Conservation (phyloP, 2,888 invertebrate genomes). For the Choreutis nemorana region DNA sequence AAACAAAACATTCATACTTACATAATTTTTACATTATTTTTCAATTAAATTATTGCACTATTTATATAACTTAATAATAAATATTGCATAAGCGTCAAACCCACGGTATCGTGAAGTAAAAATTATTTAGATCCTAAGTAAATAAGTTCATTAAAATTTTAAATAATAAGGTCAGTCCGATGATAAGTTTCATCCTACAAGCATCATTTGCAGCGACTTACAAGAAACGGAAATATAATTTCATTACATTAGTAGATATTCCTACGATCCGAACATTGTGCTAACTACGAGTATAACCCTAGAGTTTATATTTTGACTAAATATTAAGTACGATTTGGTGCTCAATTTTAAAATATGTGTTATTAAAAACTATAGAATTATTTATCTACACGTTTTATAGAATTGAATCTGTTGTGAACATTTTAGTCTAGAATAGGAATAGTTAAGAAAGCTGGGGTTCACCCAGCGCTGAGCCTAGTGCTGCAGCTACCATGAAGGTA, state of each 20-base stretch:
- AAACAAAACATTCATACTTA: conserved; percentile 50
- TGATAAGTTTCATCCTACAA: conserved; percentile 46
- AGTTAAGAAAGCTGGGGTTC: too few species aligned
- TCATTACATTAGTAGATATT: conserved; percentile 26
- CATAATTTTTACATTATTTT: conserved; percentile 59
- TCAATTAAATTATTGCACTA: conserved; percentile 65
- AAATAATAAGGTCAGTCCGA: conserved; percentile 55
- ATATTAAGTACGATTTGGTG: conserved; percentile 67
- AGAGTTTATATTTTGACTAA: conserved; percentile 55
- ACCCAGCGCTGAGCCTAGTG: too few species aligned
- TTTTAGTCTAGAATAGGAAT: too few species aligned
- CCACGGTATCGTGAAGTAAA: conserved; percentile 45
- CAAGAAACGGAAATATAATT: conserved; percentile 29
- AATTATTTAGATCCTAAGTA: conserved; percentile 46
- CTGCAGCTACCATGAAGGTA: too few species aligned
- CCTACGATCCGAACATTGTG: conserved; percentile 33
- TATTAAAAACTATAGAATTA: conserved; percentile 48
- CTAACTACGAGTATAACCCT: conserved; percentile 33
- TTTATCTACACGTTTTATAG: conserved; percentile 63
- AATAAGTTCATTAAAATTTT: conserved; percentile 46
- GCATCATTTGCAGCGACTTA: conserved; percentile 31
- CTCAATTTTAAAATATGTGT: conserved; percentile 60
- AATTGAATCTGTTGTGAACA: too few species aligned
- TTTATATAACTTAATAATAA: conserved; percentile 56
- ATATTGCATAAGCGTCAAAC: conserved; percentile 60